Base-by-base conservation (phyloP, 2,113 vertebrate genomes). In the Charina bottae region DNA sequence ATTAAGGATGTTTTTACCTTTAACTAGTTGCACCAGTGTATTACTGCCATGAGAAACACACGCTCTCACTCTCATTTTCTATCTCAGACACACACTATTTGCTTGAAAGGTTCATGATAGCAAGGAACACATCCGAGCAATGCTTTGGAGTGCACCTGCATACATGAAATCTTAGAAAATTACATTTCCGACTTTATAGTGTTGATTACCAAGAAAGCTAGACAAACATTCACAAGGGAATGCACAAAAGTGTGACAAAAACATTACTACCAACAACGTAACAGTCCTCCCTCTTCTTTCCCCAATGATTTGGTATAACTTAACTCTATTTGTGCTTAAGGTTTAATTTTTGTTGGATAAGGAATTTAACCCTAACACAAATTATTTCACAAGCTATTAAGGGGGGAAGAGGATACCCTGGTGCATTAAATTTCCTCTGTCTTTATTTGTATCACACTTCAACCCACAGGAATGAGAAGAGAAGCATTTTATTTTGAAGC, bases 201-300 rank as follows among this genome's bases (percentile, higher is more conserved):
- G 87, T 95, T 90, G 96, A 88, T 95, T 96, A 94, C 96, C 96
- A 97, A 91, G 96, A 97, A 97, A 97, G 97, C 96, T 96, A 88
- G 96, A 97, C 97, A 97, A 97, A 97, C 92, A 94, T 93, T 90
- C 97, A 95, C 96, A 97, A 96, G 92, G 95, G 97, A 97, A 96
- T 95, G 94, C 94, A 96, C 93, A 96, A 95, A 97, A 97, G 96
- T 96, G 96, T 97, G 97, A 95, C 96, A 97, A 96, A 97, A 42
- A 96, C 97, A 97, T 98, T 96, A 97, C 96, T 97, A 97, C 97
- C 97, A 95, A 96, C 94, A 97, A 96, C 97, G 24, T 98, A 97
- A 4, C 92, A 97, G 96, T 95, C 92, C 96, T 94, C 87, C 92
- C 95, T 96, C 92, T 60, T 13, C 84, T 33, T 54, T 37, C 8